Evolutionary conservation across 2,797 vertebrate species (phyloP).

Genomic region (Ctenopoma multispine): DNA sequence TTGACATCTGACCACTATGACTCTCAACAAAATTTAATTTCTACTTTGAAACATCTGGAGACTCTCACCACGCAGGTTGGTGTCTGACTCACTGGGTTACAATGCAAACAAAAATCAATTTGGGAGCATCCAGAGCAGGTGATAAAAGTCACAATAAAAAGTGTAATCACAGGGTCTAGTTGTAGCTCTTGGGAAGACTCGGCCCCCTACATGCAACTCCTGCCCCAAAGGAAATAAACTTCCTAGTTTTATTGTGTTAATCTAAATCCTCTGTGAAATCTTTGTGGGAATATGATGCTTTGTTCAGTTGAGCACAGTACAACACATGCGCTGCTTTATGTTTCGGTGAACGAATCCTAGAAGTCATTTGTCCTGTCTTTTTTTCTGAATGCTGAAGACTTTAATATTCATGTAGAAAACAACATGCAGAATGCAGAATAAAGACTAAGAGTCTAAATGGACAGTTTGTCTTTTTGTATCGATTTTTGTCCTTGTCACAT

Average conservation of each 20-base stretch:
- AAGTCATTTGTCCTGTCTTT: conserved; percentile 50
- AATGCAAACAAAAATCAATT: conserved; percentile 67
- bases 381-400: conserved; percentile 18
- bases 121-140: conserved; percentile 49
- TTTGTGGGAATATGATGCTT: conserved; percentile 37
- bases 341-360: conserved; percentile 50
- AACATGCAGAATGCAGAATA: conserved; percentile 35
- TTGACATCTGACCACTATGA: conserved; percentile 8
- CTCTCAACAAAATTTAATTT: conserved; percentile 23
- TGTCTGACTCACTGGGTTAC: conserved; percentile 52
- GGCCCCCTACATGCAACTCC: conserved; percentile 44
- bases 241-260: conserved; percentile 48
- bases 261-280: conserved; percentile 50
- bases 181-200: conserved; percentile 49
- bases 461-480: conserved; percentile 25
- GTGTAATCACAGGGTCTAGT: conserved; percentile 52
- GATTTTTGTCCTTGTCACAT: conserved; percentile 30
- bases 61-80: conserved; percentile 21
- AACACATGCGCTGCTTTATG: conserved; percentile 35
- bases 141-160: conserved; percentile 66
- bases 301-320: conserved; percentile 11
- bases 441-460: conserved; percentile 36
- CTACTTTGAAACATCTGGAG: conserved; percentile 16
- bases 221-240: conserved; percentile 57
- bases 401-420: conserved; percentile 39